Evolutionary conservation across 2,888 invertebrate species (phyloP).

Genomic region (Hermaeophaga mercurialis): DNA sequence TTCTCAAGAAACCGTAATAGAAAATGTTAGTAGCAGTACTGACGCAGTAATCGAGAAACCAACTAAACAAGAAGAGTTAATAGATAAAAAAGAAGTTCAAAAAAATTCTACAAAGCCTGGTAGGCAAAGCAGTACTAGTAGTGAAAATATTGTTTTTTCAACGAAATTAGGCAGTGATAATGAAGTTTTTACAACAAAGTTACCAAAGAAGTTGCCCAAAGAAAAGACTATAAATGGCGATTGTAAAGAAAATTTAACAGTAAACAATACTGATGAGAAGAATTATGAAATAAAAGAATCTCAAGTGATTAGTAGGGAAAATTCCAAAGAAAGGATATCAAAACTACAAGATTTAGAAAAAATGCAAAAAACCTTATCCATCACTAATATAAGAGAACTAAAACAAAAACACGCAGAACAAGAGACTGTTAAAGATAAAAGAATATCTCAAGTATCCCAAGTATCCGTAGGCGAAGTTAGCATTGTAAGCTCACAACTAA

Average conservation of each 20-base stretch:
- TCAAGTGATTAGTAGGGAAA: slow-evolving; percentile 7
- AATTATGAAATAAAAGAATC: slow-evolving; percentile 14
- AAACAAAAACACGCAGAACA: slow-evolving; percentile 8
- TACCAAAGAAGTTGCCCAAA: slow-evolving; percentile 47
- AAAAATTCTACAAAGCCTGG: slow-evolving; percentile 30
- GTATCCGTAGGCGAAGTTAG: slow-evolving; percentile 27
- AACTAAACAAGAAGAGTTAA: slow-evolving; percentile 39
- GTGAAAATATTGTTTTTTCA: slow-evolving; percentile 65
- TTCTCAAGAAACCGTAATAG: slow-evolving; percentile 61
- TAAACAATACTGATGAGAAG: slow-evolving; percentile 9
- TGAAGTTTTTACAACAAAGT: slow-evolving; percentile 66
- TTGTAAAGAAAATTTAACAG: slow-evolving; percentile 8
- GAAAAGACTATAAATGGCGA: slow-evolving; percentile 14
- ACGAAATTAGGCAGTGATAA: slow-evolving; percentile 73
- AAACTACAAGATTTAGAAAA: slow-evolving; percentile 9
- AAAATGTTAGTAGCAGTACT: slow-evolving; percentile 45
- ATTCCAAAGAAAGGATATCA: slow-evolving; percentile 7
- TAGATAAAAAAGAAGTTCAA: slow-evolving; percentile 17
- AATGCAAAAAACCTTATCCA: slow-evolving; percentile 14
- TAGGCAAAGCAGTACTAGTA: slow-evolving; percentile 55
- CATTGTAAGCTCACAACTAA: slow-evolving; percentile 36
- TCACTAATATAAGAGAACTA: slow-evolving; percentile 22
- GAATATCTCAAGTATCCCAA: slow-evolving; percentile 30
- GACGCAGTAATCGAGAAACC: slow-evolving; percentile 39
- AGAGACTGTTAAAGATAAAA: slow-evolving; percentile 30